Base-by-base conservation (phyloP, 1,140 invertebrate genomes). In the Drosophila melanica region DNA sequence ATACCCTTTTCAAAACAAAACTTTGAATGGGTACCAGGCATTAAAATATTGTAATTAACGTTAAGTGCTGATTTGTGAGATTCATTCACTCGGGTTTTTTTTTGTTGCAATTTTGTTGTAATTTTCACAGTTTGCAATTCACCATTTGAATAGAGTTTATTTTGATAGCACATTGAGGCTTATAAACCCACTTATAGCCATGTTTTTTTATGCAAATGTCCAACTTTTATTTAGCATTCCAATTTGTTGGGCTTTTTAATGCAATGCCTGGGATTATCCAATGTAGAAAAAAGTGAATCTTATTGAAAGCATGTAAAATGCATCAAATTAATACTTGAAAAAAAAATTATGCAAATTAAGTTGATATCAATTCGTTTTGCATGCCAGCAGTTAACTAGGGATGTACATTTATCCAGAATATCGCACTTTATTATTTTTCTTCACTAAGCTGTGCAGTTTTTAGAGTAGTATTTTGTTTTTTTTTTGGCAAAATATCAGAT, bases 11-110 rank as follows among this genome's bases (percentile, higher is more conserved):
- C 2, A 7, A 27, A 23, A 33, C 1, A 9, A 35, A 35, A 12
- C 1, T 11, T 45, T 12, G 4, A 45, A 10, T 45, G 10, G 14
- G 3, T 6, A 12, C 10, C 11, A 3, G 10, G 20, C 5, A 20
- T 7, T 77, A 76, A 71, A 71, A 48, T 53, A 64, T 67, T 53
- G 75, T 77, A 87, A 86, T 86, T 86, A 86, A 82, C 79, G 53
- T 87, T 82, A 86, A 86, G 82, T 86, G 82, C 82, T 82, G 79
- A 86, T 86, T 87, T 86, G 58, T 54, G 16, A 14, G 77, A 74
- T 66, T 57, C 48, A 62, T 64, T 54, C 42, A 66, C 62, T 79
- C 23, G 39, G 39, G 14, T 55, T 35, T 35, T 10, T 33, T 10
- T 35, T 23, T 23, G 3, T 23, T 23, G 3, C 20, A 23, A 33